Conservation (phyloP, 2,113 vertebrate genomes). For the Chionomys nivalis region DNA sequence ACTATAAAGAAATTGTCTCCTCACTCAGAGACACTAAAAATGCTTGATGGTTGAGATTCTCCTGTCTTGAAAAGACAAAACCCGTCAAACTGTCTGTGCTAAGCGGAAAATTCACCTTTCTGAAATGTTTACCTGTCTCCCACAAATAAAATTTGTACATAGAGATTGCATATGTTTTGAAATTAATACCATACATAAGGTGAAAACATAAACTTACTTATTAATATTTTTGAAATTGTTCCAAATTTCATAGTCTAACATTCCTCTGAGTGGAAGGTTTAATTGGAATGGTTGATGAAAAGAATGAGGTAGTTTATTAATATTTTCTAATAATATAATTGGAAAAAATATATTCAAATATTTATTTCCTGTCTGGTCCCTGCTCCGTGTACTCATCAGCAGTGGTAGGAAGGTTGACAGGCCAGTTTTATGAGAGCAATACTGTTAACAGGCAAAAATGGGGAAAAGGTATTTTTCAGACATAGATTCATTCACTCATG, state of each 20-base stretch:
- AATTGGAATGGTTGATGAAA: conserved; percentile 70
- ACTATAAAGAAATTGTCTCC: not conserved
- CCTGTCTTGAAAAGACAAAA: not conserved
- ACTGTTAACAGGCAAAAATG: conserved; percentile 66
- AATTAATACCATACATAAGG: not conserved
- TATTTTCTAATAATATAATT: conserved; percentile 53
- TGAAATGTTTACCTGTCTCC: not conserved
- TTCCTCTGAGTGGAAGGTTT: conserved; percentile 53
- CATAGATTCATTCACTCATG: not conserved
- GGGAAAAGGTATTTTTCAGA: conserved; percentile 35
- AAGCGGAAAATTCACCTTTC: not conserved
- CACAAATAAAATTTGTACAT: not conserved
- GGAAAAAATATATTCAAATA: conserved; percentile 37
- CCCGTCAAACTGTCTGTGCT: not conserved
- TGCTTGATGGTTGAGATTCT: not conserved
- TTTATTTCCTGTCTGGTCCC: conserved; percentile 54
- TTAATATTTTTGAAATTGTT: conserved; percentile 26
- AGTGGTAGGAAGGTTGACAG: not conserved
- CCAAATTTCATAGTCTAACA: not conserved
- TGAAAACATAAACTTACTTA: conserved; percentile 9
- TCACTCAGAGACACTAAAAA: not conserved
- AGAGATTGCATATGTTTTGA: not conserved
- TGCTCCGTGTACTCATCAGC: conserved; percentile 40
- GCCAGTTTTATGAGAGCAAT: conserved; percentile 55
- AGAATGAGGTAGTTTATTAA: conserved; percentile 48